Evolutionary conservation across 2,797 vertebrate species (phyloP), one percentile per base, ranked within the genome.

Genomic region (Carduelis carduelis): DNA sequence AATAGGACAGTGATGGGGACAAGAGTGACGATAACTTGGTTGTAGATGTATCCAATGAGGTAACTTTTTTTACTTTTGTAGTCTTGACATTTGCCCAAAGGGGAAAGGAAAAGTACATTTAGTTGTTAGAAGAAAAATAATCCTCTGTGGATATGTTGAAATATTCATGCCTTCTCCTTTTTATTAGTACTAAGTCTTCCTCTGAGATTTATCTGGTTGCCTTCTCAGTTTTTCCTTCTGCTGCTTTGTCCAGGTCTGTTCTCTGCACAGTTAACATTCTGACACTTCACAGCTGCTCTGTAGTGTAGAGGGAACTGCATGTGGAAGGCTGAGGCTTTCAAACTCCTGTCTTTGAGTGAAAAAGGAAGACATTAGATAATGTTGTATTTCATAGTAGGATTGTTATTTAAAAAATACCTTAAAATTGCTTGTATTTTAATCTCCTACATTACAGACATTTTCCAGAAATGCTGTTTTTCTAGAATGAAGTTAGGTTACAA

Each of bases 1-100:
- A 97, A 92, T 97, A 98, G 98, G 98, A 98, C 96, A 98, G 98
- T 61, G 98, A 98, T 95, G 98, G 98, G 89, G 98, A 98, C 97
- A 98, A 98, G 98, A 98, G 98, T 69, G 98, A 98, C 81, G 98
- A 98, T 98, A 98, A 98, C 97, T 97, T 98, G 95, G 98, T 98
- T 93, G 98, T 98, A 95, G 98, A 98, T 97, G 98, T 98, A 43
- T 98, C 98, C 92, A 98, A 98, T 94, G 98, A 98, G 98, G 98
- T 98, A 98, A 98, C 63, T 91, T 93, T 84, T 96, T 96, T 76
- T 41, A 79, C 92, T 93, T 91, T 71, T 70, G 55, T 82, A 92
- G 80, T 96, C 49, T 91, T 95, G 68, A 91, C 24, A 0, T 94
- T 90, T 93, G 76, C 72, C 70, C 80, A 88, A 78, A 81, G 23